Evolutionary conservation across 1,140 invertebrate species (phyloP).

Genomic region (Brachystomella parvula): DNA sequence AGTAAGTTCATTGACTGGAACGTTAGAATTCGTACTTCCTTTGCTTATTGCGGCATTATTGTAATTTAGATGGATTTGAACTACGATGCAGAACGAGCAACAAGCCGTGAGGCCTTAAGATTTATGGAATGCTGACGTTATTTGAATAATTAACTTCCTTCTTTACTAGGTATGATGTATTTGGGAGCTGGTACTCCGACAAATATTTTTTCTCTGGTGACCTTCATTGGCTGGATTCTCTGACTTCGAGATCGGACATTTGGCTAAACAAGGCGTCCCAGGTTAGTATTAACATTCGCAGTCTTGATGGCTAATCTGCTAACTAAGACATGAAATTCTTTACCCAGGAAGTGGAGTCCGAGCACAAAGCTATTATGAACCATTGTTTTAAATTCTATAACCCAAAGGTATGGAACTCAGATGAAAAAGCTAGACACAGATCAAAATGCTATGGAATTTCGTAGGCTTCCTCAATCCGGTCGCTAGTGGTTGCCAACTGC

Average conservation of each 20-base stretch:
- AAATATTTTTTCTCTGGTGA: conserved; percentile 71
- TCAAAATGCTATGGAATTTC: too few species aligned
- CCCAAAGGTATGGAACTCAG: conserved; percentile 50
- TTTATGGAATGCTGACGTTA: conserved; percentile 49
- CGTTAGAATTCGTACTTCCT: conserved; percentile 14
- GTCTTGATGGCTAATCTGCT: background rate
- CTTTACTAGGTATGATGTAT: conserved; percentile 54
- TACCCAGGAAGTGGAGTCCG: conserved; percentile 57
- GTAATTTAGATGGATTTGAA: conserved; percentile 54
- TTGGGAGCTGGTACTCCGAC: conserved; percentile 82
- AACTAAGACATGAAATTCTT: background rate
- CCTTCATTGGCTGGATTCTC: conserved; percentile 66
- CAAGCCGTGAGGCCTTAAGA: conserved; percentile 81
- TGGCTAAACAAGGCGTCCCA: conserved; percentile 80
- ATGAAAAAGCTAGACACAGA: too few species aligned
- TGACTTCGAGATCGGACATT: conserved; percentile 67
- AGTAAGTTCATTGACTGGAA: conserved; percentile 45
- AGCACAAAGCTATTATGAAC: conserved; percentile 71
- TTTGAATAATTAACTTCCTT: background rate
- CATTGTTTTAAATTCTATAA: conserved; percentile 73
- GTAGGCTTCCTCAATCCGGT: conserved; percentile 67
- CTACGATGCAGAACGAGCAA: conserved; percentile 72
- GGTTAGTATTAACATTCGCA: conserved; percentile 35
- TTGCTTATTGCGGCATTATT: conserved; percentile 8
- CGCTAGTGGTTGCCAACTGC: conserved; percentile 66